These are phyloP conservation scores for Willisornis vidua DNA, from an alignment of 2,113 vertebrate species.

Conservation along the genomic window DNA sequence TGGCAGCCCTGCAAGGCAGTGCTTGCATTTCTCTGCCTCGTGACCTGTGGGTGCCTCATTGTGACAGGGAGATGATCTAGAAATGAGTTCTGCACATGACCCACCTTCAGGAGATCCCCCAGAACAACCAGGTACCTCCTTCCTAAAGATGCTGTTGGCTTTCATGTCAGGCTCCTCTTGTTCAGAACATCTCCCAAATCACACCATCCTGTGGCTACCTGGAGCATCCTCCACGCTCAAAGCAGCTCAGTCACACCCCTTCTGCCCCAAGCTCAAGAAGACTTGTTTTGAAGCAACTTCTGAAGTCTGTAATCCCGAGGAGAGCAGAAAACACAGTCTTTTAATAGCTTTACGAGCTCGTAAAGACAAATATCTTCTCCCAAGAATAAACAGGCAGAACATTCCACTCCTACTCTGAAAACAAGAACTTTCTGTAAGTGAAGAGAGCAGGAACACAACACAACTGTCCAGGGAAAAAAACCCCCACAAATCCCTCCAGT, in stretches of 20 bases:
- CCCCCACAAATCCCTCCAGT: neutral
- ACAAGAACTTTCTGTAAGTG: neutral
- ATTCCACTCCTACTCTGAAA: constrained; percentile 8
- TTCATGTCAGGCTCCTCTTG: rapidly evolving
- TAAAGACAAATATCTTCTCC: constrained; percentile 25
- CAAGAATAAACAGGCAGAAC: constrained; percentile 29
- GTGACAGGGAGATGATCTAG: neutral
- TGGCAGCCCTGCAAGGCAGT: neutral
- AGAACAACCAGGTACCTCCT: neutral
- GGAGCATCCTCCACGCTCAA: neutral
- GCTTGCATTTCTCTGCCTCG: rapidly evolving
- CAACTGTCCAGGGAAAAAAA: neutral
- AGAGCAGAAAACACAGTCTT: neutral
- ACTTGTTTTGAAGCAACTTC: constrained; percentile 17
- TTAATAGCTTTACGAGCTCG: constrained; percentile 48
- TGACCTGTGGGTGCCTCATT: neutral
- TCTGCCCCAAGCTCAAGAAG: neutral
- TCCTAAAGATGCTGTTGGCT: neutral
- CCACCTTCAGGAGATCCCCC: neutral
- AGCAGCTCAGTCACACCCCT: neutral
- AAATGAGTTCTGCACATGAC: neutral
- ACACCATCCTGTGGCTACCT: neutral
- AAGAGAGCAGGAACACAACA: neutral
- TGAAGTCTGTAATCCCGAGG: neutral
- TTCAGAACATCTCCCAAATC: neutral